Base-by-base conservation (phyloP, 2,113 vertebrate species). In the Hippotragus niger region DNA sequence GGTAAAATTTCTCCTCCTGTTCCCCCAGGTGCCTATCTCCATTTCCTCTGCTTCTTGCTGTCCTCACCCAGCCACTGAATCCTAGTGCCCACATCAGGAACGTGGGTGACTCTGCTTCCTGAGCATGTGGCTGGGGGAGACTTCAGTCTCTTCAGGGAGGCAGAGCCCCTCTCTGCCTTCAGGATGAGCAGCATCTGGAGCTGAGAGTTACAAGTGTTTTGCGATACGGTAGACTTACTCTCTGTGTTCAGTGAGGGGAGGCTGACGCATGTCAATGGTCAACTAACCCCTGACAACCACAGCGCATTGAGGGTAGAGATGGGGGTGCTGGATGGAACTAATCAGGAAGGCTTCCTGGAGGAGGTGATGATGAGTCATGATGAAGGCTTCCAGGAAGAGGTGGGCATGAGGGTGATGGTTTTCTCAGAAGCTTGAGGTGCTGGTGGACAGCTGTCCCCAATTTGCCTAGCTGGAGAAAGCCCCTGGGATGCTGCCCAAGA, bases 301-400 rank as follows among this genome's bases (percentile, higher is more conserved):
- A 7, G 83, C 7, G 11, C 47, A 1, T 8, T 78, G 81, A 40
- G 67, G 50, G 31, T 23, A 16, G 85, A 47, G 47, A 19, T 43
- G 14, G 64, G 29, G 33, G 4, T 15, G 33, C 43, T 10, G 0
- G 9, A 8, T 31, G 43, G 84, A 87, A 81, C 12, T 13, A 23
- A 21, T n/a, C 47, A 47, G 78, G 64, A 94, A 10, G 89, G 64
- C 57, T 96, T 96, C 91, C 45, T 5, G 82, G 78, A 78, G 53
- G 91, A 84, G 27, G 31, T 9, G 64, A 33, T 53, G 19, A 50
- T n/a, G 53, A 74, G 6, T 5, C 4, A 53, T 12, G 21, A 82
- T 90, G 16, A 19, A 27, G 57, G 29, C 40, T 95, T 92, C 16
- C 29, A 29, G 64, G 78, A 71, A 86, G 47, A 85, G 5, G 13